Conservation (phyloP, 2,888 invertebrate genomes). For the Amblyjoppa proteus region DNA sequence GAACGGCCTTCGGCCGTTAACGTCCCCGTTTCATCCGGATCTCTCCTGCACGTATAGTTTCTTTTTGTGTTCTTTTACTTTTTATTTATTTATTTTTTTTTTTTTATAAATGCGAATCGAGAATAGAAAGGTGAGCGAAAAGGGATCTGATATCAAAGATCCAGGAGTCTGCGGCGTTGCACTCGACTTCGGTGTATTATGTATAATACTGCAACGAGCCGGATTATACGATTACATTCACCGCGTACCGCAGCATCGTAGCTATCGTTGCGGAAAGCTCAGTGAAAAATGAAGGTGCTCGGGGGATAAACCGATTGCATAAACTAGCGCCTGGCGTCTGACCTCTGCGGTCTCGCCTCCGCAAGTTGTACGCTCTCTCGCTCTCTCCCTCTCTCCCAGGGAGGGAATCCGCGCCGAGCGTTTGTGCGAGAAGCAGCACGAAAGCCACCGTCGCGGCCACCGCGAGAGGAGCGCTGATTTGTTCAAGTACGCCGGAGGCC, state of each 20-base stretch:
- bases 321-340: slow-evolving; percentile 67
- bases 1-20: not conserved
- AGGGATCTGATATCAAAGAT: slow-evolving; percentile 29
- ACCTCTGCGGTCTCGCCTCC: slow-evolving; percentile 54
- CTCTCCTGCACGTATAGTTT: not conserved
- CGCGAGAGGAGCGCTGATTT: slow-evolving; percentile 64
- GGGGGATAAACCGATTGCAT: slow-evolving; percentile 64
- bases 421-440: slow-evolving; percentile 41
- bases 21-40: not conserved
- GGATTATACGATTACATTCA: slow-evolving; percentile 31
- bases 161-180: slow-evolving; percentile 22
- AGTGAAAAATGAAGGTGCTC: slow-evolving; percentile 63
- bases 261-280: slow-evolving; percentile 57
- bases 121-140: slow-evolving; percentile 24
- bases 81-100: not conserved
- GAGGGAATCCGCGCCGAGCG: slow-evolving; percentile 43
- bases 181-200: slow-evolving; percentile 28
- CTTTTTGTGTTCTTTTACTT: not conserved
- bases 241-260: slow-evolving; percentile 51
- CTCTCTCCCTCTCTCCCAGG: slow-evolving; percentile 13
- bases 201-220: slow-evolving; percentile 10
- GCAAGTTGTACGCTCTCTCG: slow-evolving; percentile 27
- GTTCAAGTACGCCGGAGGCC: slow-evolving; percentile 66
- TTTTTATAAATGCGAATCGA: not conserved
- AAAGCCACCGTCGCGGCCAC: slow-evolving; percentile 49